These are phyloP conservation scores for Drosophila neonasuta DNA, from an alignment of 2,888 invertebrate species.

Conservation along the genomic window DNA sequence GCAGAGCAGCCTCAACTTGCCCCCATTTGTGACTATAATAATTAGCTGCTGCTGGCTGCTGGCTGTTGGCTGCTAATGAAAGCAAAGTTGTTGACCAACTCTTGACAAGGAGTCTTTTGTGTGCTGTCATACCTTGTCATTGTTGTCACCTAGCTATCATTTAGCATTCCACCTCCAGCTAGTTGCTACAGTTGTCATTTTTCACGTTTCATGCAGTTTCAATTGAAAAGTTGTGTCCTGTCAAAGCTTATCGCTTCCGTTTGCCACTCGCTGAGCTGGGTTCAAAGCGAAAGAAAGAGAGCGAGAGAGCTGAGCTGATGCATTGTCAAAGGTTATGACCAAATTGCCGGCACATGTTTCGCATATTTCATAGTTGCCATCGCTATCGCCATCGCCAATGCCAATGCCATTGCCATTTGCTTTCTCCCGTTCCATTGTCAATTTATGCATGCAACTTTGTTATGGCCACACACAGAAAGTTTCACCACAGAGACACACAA, in stretches of 20 bases:
- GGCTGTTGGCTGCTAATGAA: slow-evolving; percentile 4
- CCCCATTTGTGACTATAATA: slow-evolving; percentile 5
- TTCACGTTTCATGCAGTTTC: slow-evolving; percentile 15
- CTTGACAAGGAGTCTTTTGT: slow-evolving; percentile 6
- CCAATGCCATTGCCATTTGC: slow-evolving; percentile 1
- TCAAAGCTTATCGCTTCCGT: slow-evolving; percentile 38
- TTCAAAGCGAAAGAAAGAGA: too few relatives aligned
- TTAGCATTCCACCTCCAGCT: not conserved
- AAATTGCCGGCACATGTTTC: slow-evolving; percentile 62
- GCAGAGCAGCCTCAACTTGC: not conserved
- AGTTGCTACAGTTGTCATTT: slow-evolving; percentile 22
- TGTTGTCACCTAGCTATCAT: slow-evolving; percentile 7
- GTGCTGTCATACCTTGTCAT: not conserved
- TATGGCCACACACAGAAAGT: slow-evolving; percentile 31
- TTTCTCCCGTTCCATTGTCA: slow-evolving; percentile 9
- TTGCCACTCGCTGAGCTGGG: slow-evolving; percentile 7
- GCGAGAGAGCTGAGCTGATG: slow-evolving; percentile 17
- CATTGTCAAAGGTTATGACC: slow-evolving; percentile 56
- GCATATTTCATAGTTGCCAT: slow-evolving; percentile 43
- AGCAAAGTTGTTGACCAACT: slow-evolving; percentile 8
- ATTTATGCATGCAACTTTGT: slow-evolving; percentile 45
- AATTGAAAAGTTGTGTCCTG: slow-evolving; percentile 44
- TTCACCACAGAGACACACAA: slow-evolving; percentile 21
- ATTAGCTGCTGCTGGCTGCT: not conserved
- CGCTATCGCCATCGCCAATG: not conserved